Evolutionary conservation across 2,888 invertebrate genomes (phyloP).

Genomic region (Chaetogeoica ovagalla): DNA sequence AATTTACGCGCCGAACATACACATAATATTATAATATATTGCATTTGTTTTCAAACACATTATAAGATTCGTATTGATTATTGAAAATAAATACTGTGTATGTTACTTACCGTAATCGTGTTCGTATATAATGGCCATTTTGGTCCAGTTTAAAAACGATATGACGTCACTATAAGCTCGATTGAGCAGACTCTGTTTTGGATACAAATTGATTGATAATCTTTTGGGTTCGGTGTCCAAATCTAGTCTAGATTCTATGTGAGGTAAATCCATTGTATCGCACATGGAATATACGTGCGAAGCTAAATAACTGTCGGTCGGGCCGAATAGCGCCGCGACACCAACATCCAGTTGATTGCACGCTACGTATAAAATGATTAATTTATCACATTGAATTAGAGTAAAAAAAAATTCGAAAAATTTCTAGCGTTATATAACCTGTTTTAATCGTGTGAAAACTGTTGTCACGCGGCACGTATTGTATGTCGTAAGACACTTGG

Average conservation of each 20-base stretch:
- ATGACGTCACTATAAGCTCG: slow-evolving; percentile 76
- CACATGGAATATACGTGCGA: slow-evolving; percentile 79
- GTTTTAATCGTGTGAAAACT: slow-evolving; percentile 79
- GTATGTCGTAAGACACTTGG: slow-evolving; percentile 73
- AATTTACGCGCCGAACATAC: too few relatives aligned
- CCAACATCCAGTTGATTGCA: slow-evolving; percentile 73
- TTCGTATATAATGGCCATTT: slow-evolving; percentile 79
- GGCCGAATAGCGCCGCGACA: slow-evolving; percentile 76
- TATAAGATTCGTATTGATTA: too few relatives aligned
- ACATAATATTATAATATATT: too few relatives aligned
- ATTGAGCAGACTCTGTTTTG: slow-evolving; percentile 73
- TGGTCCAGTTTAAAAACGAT: slow-evolving; percentile 77
- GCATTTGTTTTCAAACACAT: too few relatives aligned
- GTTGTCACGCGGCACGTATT: slow-evolving; percentile 74
- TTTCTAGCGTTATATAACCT: slow-evolving; percentile 60
- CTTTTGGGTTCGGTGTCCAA: slow-evolving; percentile 66
- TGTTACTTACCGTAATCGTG: slow-evolving; percentile 69
- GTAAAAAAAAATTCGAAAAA: neutral
- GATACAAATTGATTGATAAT: slow-evolving; percentile 79
- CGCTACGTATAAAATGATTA: slow-evolving; percentile 61
- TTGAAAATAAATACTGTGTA: neutral
- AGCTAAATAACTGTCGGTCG: slow-evolving; percentile 73
- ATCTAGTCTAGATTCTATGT: slow-evolving; percentile 72
- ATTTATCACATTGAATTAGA: too few relatives aligned
- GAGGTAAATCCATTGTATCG: slow-evolving; percentile 78